A percentile compares a stretch with the other conserved stretches of the same genome.
phyloP scores from a whole-genome alignment of 2,113 vertebrate genomes.

The Patagioenas fasciata region DNA sequence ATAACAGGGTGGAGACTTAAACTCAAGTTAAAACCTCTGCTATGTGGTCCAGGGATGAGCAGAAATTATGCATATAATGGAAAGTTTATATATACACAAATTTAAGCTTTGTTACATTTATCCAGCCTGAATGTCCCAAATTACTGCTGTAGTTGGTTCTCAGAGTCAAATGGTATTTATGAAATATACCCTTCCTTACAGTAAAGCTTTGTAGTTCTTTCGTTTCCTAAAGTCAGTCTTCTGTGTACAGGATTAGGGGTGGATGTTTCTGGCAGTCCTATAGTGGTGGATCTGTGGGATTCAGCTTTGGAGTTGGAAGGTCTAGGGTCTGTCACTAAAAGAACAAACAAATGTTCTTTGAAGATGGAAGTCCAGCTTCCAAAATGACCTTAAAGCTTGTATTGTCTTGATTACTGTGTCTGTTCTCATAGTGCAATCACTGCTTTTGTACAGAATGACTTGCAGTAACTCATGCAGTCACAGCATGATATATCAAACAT shows the following conservation, averaged over 20 bases:
- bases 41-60: neutral
- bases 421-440: neutral
- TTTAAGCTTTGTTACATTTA: neutral
- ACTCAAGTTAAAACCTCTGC: neutral
- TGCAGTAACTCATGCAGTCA: neutral
- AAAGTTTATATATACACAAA: neutral
- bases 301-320: neutral
- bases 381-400: neutral
- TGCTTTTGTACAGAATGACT: neutral
- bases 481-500: neutral
- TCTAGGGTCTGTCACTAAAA: neutral
- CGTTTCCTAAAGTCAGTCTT: neutral
- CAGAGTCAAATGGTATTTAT: neutral
- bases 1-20: neutral
- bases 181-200: neutral
- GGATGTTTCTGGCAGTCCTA: neutral
- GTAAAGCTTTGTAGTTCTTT: neutral
- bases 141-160: neutral
- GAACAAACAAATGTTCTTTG: neutral
- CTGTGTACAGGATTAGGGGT: neutral
- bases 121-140: neutral
- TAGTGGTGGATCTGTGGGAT: neutral
- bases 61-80: neutral
- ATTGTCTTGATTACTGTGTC: neutral
- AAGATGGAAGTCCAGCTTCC: neutral